Evolutionary conservation across 2,797 vertebrate genomes (phyloP).

Genomic region (Gymnothorax javanicus): DNA sequence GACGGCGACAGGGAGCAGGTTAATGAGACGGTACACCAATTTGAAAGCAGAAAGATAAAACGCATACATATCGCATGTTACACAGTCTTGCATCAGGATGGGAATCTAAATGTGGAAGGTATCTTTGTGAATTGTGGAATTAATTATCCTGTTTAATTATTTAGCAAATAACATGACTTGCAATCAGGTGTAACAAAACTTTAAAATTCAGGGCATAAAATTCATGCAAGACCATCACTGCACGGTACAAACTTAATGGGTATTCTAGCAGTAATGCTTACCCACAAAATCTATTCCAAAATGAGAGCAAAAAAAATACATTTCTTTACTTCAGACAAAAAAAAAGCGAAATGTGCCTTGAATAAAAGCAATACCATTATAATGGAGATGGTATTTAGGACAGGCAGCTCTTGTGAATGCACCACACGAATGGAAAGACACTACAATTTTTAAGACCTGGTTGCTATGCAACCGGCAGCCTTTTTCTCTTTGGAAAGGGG

Average conservation of each 20-base stretch:
- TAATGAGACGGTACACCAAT: not conserved
- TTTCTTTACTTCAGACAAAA: slow-evolving; percentile 7
- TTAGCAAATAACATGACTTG: not conserved
- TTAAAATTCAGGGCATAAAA: not conserved
- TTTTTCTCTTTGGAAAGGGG: slow-evolving; percentile 35
- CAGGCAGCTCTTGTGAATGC: slow-evolving; percentile 16
- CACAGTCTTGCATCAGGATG: not conserved
- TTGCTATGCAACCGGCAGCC: slow-evolving; percentile 58
- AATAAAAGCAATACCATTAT: not conserved
- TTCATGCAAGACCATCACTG: not conserved
- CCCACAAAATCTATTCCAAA: not conserved
- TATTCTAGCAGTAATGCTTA: not conserved
- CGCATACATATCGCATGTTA: slow-evolving; percentile 22
- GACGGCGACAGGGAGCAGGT: not conserved
- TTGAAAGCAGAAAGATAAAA: slow-evolving; percentile 27
- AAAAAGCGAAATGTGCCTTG: not conserved
- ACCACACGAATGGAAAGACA: slow-evolving; percentile 25
- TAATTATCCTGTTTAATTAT: not conserved
- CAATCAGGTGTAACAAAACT: not conserved
- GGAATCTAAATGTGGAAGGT: not conserved
- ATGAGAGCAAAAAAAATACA: not conserved
- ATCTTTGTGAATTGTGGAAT: not conserved
- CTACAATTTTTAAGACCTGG: slow-evolving; percentile 37
- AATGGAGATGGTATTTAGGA: slow-evolving; percentile 28
- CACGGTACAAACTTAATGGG: not conserved